These are phyloP conservation scores for Hirudo medicinalis DNA, from an alignment of 1,140 invertebrate genomes.

Conservation along the genomic window DNA sequence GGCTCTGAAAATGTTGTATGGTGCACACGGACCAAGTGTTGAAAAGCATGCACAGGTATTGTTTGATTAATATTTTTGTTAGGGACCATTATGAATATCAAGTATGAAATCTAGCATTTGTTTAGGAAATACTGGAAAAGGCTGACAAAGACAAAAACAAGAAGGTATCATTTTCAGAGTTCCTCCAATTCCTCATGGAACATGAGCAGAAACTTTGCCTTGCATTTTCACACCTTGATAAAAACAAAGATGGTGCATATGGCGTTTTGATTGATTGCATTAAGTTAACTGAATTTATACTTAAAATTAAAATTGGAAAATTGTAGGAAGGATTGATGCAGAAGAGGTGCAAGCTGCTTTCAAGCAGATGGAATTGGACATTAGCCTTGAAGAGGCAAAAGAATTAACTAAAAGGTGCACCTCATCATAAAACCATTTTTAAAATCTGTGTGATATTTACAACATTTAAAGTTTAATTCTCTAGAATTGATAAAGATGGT, in stretches of 20 bases:
- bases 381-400: slow-evolving; percentile 17
- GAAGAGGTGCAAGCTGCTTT: slow-evolving; percentile 20
- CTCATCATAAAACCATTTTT: background rate
- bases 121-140: slow-evolving; percentile 18
- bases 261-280: background rate
- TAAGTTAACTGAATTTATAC: background rate
- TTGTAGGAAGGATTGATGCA: slow-evolving; percentile 21
- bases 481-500: slow-evolving; percentile 64
- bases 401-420: slow-evolving; percentile 15
- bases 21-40: background rate
- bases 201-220: slow-evolving; percentile 21
- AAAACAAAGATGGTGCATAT: slow-evolving; percentile 22
- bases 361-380: slow-evolving; percentile 17
- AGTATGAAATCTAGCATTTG: background rate
- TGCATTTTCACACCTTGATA: slow-evolving; percentile 23
- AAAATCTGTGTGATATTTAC: background rate
- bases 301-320: background rate
- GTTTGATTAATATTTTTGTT: background rate
- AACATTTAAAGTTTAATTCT: slow-evolving; percentile 21
- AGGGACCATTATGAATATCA: too few relatives aligned
- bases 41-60: slow-evolving; percentile 3
- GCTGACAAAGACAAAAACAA: slow-evolving; percentile 20
- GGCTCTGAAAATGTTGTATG: slow-evolving; percentile 66
- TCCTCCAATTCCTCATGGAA: slow-evolving; percentile 18
- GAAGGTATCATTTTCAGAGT: slow-evolving; percentile 20